Evolutionary conservation across 2,888 invertebrate species (phyloP).

Genomic region (Dicyrtoma fusca): DNA sequence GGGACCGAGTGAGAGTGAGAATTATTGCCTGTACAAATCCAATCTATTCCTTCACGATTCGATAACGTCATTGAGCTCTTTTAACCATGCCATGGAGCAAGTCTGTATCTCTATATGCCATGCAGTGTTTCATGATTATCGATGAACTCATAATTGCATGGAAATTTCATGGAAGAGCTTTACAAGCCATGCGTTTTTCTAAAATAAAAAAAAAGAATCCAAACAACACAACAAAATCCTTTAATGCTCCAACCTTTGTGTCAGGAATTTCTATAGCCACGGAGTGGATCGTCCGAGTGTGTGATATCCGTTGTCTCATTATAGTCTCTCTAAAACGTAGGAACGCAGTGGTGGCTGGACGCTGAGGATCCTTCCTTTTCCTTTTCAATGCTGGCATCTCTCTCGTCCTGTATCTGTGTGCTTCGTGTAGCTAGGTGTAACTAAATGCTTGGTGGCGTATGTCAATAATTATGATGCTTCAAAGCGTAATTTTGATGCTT

Average conservation of each 20-base stretch:
- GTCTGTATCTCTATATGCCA: not conserved
- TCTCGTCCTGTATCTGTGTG: not conserved
- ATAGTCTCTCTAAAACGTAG: no score
- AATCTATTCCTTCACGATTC: conserved; percentile 34
- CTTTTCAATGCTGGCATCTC: not conserved
- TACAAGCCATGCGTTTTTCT: no score
- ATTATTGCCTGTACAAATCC: conserved; percentile 29
- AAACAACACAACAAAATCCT: no score
- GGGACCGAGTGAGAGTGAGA: conserved; percentile 23
- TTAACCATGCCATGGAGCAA: no score
- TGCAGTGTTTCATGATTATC: conserved; percentile 19
- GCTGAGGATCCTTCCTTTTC: not conserved
- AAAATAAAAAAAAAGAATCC: no score
- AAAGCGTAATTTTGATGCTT: conserved; percentile 18
- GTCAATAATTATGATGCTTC: conserved; percentile 19
- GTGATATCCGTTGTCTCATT: no score
- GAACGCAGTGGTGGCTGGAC: no score
- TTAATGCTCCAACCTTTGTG: no score
- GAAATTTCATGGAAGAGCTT: conserved; percentile 17
- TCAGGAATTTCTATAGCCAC: no score
- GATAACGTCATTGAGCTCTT: conserved; percentile 11
- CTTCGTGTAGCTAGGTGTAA: conserved; percentile 12
- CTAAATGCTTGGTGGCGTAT: conserved; percentile 18
- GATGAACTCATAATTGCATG: conserved; percentile 22
- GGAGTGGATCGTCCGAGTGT: no score